Conservation (phyloP, 2,113 vertebrate genomes). For the Pungitius pungitius region DNA sequence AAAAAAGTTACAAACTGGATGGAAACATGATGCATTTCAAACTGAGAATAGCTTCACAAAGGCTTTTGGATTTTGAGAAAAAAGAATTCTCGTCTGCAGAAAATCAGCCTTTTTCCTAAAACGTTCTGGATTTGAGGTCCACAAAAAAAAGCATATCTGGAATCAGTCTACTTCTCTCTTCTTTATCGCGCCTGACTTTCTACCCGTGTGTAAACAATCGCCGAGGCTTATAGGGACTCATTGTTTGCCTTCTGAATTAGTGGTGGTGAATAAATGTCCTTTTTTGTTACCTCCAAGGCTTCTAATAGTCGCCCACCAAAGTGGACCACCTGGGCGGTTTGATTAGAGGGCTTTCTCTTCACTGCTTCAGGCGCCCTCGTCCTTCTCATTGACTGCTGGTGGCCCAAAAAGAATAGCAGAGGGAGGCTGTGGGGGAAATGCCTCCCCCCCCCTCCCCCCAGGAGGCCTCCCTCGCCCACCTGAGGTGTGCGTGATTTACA, state of each 20-base stretch:
- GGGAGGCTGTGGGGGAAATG: constrained; percentile 54
- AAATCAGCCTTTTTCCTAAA: not conserved
- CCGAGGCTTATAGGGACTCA: not conserved
- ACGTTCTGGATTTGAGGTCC: too few species aligned
- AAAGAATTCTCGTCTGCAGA: not conserved
- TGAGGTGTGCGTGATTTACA: constrained; percentile 81
- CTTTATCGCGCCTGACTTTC: constrained; percentile 15
- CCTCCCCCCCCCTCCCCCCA: constrained; percentile 28
- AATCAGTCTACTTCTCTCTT: not conserved
- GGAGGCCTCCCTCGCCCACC: constrained; percentile 60
- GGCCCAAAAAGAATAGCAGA: constrained; percentile 66
- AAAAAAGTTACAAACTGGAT: not conserved
- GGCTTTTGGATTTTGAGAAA: not conserved
- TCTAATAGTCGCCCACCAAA: constrained; percentile 73
- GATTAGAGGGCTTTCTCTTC: constrained; percentile 69
- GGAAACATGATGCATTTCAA: not conserved
- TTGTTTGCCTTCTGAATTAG: constrained; percentile 29
- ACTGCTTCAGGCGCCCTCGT: constrained; percentile 60
- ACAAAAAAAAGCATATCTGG: not conserved
- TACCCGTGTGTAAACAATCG: not conserved
- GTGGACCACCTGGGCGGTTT: constrained; percentile 81
- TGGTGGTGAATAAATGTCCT: constrained; percentile 22
- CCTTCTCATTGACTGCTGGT: constrained; percentile 67
- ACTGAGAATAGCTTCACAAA: not conserved
- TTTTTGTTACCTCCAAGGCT: constrained; percentile 33